A percentile compares a stretch with the other conserved stretches of the same genome.
phyloP scores from a whole-genome alignment of 2,797 vertebrate genomes.

The Channa striata region DNA sequence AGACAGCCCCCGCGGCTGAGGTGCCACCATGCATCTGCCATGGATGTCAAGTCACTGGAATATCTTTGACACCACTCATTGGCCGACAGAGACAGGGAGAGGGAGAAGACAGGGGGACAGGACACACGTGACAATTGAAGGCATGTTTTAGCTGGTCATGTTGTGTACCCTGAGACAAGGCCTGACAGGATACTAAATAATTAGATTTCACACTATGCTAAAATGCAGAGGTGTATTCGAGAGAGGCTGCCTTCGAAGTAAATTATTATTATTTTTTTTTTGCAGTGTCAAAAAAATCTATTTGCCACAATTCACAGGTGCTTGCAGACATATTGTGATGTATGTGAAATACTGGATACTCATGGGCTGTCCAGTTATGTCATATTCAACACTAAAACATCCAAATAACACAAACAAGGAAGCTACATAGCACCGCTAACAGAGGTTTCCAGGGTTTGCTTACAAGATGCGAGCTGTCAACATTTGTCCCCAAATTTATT shows the following conservation, averaged over 20 bases:
- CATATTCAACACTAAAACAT: slow-evolving; percentile 16
- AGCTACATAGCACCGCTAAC: slow-evolving; percentile 9
- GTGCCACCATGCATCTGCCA: slow-evolving; percentile 59
- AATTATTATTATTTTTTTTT: slow-evolving; percentile 38
- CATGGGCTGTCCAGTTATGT: slow-evolving; percentile 4
- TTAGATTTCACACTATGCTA: slow-evolving; percentile 64
- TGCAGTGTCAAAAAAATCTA: slow-evolving; percentile 56
- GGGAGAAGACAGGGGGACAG: slow-evolving; percentile 4
- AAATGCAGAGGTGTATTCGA: slow-evolving; percentile 47
- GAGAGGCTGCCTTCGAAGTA: slow-evolving; percentile 47
- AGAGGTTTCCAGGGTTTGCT: slow-evolving; percentile 17
- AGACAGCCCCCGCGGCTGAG: slow-evolving; percentile 57
- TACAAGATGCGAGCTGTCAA: slow-evolving; percentile 32
- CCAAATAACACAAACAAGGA: slow-evolving; percentile 13
- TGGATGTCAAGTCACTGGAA: slow-evolving; percentile 60
- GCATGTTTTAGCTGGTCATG: slow-evolving; percentile 57
- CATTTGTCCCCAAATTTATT: slow-evolving; percentile 33
- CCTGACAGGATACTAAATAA: slow-evolving; percentile 71
- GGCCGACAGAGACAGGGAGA: slow-evolving; percentile 32
- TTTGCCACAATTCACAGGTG: slow-evolving; percentile 58
- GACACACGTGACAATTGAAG: slow-evolving; percentile 34
- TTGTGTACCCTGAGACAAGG: slow-evolving; percentile 48
- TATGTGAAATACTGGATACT: slow-evolving; percentile 25
- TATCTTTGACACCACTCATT: slow-evolving; percentile 64
- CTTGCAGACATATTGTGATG: slow-evolving; percentile 24